phyloP scores from a whole-genome alignment of 2,888 invertebrate species.

The Epistrophe grossulariae region DNA sequence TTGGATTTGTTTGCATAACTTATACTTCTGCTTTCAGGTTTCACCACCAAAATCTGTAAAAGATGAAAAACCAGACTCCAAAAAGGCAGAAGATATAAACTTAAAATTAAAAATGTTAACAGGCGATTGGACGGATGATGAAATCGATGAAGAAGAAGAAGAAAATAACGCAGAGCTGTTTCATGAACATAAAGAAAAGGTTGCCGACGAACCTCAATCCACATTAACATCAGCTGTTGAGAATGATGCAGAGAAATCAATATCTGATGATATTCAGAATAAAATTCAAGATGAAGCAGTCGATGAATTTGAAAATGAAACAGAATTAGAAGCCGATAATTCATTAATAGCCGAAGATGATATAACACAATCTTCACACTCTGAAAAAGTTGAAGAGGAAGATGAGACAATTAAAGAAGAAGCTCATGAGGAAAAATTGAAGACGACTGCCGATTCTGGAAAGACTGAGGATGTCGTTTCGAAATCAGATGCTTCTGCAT shows the following conservation, averaged over 20 bases:
- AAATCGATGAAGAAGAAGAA: constrained; percentile 79
- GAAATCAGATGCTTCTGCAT: constrained; percentile 66
- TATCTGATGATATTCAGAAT: constrained; percentile 11
- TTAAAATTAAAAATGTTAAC: constrained; percentile 82
- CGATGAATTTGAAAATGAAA: constrained; percentile 62
- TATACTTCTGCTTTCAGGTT: constrained; percentile 19
- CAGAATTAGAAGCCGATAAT: constrained; percentile 27
- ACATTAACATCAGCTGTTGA: background rate
- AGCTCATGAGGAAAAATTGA: constrained; percentile 24
- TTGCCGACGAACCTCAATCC: background rate
- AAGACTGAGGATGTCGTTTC: constrained; percentile 77
- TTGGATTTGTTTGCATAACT: background rate
- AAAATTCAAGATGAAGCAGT: constrained; percentile 47
- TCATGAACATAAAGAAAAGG: constrained; percentile 42
- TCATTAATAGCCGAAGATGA: constrained; percentile 35
- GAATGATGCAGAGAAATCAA: constrained; percentile 42
- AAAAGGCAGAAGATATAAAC: constrained; percentile 81
- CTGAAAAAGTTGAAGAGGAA: constrained; percentile 20
- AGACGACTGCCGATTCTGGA: background rate
- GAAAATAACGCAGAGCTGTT: constrained; percentile 24
- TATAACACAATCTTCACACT: constrained; percentile 33
- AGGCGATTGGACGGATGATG: constrained; percentile 83
- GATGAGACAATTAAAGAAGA: constrained; percentile 30
- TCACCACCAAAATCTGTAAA: constrained; percentile 39
- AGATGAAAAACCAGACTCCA: constrained; percentile 73